Evolutionary conservation across 2,797 vertebrate species (phyloP), one percentile per base, ranked within the genome.

Genomic region (Picus viridis): DNA sequence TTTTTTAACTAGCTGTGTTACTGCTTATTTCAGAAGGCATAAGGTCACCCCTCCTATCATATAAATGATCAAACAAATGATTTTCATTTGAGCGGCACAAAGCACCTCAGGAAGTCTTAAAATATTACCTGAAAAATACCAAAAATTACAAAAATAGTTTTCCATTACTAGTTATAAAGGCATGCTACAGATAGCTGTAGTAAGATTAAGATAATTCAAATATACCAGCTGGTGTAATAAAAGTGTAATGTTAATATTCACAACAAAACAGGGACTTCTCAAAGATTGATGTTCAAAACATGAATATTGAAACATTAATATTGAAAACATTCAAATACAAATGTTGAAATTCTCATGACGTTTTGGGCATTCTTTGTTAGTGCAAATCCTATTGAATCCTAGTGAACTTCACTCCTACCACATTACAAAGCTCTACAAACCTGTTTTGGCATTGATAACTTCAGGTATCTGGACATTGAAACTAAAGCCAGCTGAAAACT

Each of bases 41-140:
- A 0, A 95, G 85, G 76, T 94, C 92, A 95, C 88, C 92, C 82
- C 76, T 77, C 78, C 18, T 53, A 92, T 82, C 89, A 69, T 77
- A 95, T 76, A 96, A 94, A 97, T 89, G 76, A 86, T 72, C 69
- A 79, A 51, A 95, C n/a, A 93, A 91, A 91, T 90, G 92, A 72
- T 83, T 95, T 39, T 39, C 39, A 43, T 85, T 82, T 65, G 61
- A 93, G 81, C 95, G 93, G 64, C 78, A 92, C 73, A 92, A 94
- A 94, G 29, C n/a, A 92, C 45, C 39, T 79, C 59, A 57, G 63
- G 94, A 78, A 36, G 90, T 10, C 17, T 76, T 79, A n/a, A 49
- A 49, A 20, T 19, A 70, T 70, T 83, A 36, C 39, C 12, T 74
- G 65, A 89, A 94, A 94, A 95, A 72, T 68, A 85, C 30, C 84